phyloP scores from a whole-genome alignment of 1,140 invertebrate genomes.

The Leptopilina clavipes region DNA sequence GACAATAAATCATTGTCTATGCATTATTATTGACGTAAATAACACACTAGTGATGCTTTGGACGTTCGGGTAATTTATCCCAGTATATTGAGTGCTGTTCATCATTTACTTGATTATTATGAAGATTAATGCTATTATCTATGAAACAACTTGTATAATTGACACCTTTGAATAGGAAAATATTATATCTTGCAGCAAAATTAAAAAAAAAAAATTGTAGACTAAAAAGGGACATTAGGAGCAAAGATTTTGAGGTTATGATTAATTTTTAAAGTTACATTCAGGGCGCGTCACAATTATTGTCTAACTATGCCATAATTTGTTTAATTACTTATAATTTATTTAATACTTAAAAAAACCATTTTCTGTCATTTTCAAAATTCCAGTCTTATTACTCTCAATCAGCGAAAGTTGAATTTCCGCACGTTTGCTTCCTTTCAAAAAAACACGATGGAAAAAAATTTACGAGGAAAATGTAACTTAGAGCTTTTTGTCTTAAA shows the following conservation, averaged over 20 bases:
- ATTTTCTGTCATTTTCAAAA: neutral
- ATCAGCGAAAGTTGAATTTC: neutral
- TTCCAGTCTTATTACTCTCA: neutral
- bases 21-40: neutral
- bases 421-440: neutral
- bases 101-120: slow-evolving; percentile 1
- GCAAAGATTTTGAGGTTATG: no score
- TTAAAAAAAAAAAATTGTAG: no score
- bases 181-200: no score
- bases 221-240: no score
- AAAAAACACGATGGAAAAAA: neutral
- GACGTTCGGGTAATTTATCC: neutral
- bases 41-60: neutral
- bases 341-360: no score
- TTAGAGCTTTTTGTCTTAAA: neutral
- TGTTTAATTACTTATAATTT: no score
- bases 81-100: neutral
- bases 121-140: neutral
- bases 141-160: slow-evolving; percentile 7
- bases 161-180: no score
- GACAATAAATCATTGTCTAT: neutral
- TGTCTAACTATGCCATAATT: neutral
- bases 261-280: no score
- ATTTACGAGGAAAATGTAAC: neutral
- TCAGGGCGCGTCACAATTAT: no score